Evolutionary conservation across 2,797 vertebrate species (phyloP).

Genomic region (Megaceryle alcyon): DNA sequence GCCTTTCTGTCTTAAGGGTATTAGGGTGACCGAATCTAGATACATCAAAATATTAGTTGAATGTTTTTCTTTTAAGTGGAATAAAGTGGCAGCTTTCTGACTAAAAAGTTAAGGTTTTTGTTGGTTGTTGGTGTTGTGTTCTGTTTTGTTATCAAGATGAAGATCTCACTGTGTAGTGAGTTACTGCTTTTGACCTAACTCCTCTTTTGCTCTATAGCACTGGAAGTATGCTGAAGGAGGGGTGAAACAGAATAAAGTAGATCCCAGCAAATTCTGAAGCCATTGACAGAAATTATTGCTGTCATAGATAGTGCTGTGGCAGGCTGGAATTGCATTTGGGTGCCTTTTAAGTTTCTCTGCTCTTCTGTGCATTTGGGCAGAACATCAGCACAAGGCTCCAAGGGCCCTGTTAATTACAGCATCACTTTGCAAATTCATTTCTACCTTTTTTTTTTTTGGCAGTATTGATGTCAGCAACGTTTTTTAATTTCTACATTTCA

Average conservation of each 20-base stretch:
- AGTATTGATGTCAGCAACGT: background rate
- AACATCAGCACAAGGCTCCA: background rate
- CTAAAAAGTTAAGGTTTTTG: background rate
- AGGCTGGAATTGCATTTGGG: slow-evolving; percentile 13
- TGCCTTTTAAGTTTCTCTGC: slow-evolving; percentile 8
- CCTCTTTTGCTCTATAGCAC: background rate
- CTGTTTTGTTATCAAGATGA: background rate
- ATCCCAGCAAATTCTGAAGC: background rate
- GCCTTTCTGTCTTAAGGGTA: background rate
- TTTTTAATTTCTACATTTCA: background rate
- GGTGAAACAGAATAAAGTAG: background rate
- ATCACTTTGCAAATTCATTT: background rate
- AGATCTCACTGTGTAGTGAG: background rate
- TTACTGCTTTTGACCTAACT: background rate
- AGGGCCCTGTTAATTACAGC: background rate
- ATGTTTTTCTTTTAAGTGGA: background rate
- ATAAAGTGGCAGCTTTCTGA: background rate
- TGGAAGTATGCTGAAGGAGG: background rate
- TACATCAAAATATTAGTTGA: background rate
- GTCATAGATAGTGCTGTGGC: background rate
- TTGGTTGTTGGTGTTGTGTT: background rate
- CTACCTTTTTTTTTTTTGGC: background rate
- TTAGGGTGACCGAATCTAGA: background rate
- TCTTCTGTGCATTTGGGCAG: background rate
- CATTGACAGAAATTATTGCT: slow-evolving; percentile 33